These are phyloP conservation scores for Zosterops lateralis DNA, from an alignment of 2,113 vertebrate species.

Conservation along the genomic window DNA sequence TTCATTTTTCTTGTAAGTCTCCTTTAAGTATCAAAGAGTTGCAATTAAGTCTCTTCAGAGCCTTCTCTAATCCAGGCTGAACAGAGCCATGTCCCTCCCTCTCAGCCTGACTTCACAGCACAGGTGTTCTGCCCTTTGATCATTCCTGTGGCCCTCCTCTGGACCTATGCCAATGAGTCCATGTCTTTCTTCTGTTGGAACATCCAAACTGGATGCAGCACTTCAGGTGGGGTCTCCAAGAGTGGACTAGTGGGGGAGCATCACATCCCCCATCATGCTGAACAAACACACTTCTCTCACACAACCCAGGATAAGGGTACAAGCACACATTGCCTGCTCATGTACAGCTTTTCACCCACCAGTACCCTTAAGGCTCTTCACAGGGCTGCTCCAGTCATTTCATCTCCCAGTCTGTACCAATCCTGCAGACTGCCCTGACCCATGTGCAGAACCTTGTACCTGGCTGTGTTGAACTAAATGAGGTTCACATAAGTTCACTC, in stretches of 20 bases:
- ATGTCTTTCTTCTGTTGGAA: not conserved
- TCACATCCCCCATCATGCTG: not conserved
- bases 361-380: not conserved
- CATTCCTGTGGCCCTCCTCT: not conserved
- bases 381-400: not conserved
- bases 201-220: not conserved
- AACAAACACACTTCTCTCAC: not conserved
- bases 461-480: not conserved
- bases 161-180: too few species aligned
- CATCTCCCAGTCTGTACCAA: not conserved
- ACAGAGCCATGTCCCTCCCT: not conserved
- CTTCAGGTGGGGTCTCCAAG: not conserved
- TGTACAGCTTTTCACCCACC: not conserved
- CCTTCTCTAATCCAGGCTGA: not conserved
- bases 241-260: not conserved
- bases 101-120: not conserved
- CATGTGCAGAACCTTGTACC: not conserved
- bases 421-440: not conserved
- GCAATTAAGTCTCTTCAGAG: not conserved
- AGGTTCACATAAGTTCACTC: fast-evolving
- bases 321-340: not conserved
- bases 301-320: not conserved
- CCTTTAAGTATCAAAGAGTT: not conserved
- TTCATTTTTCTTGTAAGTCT: not conserved
- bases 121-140: not conserved